A percentile compares a stretch with the other conserved stretches of the same genome.
Evolutionary conservation across 2,113 vertebrate genomes (phyloP).

Genomic region (Epinephelus moara): DNA sequence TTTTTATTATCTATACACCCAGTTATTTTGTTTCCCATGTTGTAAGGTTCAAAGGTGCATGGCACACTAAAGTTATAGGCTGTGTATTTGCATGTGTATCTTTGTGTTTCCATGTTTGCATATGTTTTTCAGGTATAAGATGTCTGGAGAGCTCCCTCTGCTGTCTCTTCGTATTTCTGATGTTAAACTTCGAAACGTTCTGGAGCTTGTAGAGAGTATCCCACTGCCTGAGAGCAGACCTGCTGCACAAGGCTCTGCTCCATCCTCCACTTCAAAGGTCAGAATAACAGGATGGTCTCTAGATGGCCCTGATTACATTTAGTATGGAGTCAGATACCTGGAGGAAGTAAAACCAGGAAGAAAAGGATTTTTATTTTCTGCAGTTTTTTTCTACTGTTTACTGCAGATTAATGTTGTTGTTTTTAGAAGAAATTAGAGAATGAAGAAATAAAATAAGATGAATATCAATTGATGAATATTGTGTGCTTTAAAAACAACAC

Average conservation of each 20-base stretch:
- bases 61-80: not conserved
- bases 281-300: not conserved
- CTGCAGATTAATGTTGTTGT: not conserved
- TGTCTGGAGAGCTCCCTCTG: slow-evolving; percentile 92
- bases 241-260: slow-evolving; percentile 61
- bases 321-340: not conserved
- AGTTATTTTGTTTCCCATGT: not conserved
- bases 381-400: not conserved
- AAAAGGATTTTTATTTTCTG: not conserved
- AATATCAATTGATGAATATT: not conserved
- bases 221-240: slow-evolving; percentile 88
- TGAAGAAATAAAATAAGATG: not conserved
- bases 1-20: not conserved
- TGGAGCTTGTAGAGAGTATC: slow-evolving; percentile 93
- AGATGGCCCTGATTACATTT: not conserved
- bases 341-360: not conserved
- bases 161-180: slow-evolving; percentile 94
- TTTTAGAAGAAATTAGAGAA: not conserved
- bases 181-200: slow-evolving; percentile 89
- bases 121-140: slow-evolving; percentile 89
- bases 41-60: not conserved
- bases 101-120: slow-evolving; percentile 47
- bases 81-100: not conserved
- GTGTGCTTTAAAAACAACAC: not conserved
- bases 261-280: slow-evolving; percentile 84